Evolutionary conservation across 2,797 vertebrate genomes (phyloP).

Genomic region (Pitangus sulphuratus): DNA sequence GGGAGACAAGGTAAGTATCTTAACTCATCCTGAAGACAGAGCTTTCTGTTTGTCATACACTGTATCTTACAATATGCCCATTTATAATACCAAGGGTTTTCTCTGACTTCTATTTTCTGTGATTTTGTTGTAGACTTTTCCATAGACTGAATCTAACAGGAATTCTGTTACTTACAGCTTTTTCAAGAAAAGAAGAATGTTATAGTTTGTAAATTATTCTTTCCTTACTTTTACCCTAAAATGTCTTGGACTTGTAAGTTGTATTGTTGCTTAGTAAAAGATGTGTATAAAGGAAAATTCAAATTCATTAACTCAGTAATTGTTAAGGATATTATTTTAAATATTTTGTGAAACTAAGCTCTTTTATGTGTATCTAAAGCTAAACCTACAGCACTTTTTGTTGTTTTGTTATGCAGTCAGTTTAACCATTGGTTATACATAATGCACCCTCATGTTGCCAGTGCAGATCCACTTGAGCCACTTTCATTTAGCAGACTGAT

Average conservation of each 20-base stretch:
- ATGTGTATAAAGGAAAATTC: neutral
- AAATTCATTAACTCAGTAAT: neutral
- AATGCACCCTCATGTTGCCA: neutral
- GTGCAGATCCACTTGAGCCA: neutral
- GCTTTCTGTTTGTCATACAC: neutral
- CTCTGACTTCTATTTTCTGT: neutral
- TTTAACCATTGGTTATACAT: neutral
- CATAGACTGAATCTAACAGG: neutral
- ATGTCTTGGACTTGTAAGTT: neutral
- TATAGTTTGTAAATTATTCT: neutral
- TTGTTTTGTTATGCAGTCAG: neutral
- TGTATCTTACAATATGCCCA: neutral
- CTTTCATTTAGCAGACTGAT: neutral
- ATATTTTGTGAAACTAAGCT: neutral
- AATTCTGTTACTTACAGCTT: neutral
- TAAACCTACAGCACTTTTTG: neutral
- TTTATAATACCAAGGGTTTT: neutral
- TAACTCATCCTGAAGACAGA: neutral
- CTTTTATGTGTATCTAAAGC: neutral
- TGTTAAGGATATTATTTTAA: neutral
- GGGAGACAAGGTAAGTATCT: slow-evolving; percentile 88
- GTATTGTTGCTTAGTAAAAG: neutral
- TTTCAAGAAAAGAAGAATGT: neutral
- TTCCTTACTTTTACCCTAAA: neutral
- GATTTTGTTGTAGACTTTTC: neutral